phyloP scores from a whole-genome alignment of 1,140 invertebrate species.

The Contarinia nasturtii region DNA sequence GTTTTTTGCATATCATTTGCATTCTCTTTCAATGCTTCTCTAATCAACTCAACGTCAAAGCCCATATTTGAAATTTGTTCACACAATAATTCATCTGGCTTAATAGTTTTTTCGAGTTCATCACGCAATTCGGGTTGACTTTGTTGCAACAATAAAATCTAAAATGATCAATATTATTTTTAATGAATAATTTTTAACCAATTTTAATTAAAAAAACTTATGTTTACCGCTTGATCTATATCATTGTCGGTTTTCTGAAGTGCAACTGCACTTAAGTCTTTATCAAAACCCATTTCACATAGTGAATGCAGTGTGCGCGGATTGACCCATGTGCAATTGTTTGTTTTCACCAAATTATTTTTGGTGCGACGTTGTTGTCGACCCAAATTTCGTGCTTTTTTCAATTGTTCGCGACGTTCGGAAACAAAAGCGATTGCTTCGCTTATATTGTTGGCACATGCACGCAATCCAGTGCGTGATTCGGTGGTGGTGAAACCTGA shows the following conservation, averaged over 20 bases:
- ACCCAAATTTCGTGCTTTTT: slow-evolving; percentile 28
- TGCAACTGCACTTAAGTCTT: slow-evolving; percentile 31
- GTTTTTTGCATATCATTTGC: slow-evolving; percentile 33
- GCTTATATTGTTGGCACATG: slow-evolving; percentile 34
- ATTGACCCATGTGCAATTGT: slow-evolving; percentile 15
- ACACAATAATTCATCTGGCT: slow-evolving; percentile 13
- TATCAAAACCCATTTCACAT: slow-evolving; percentile 43
- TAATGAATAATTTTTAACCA: slow-evolving; percentile 6
- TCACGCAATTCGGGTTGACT: background rate
- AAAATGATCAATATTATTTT: background rate
- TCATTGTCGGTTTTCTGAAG: slow-evolving; percentile 45
- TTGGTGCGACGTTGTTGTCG: slow-evolving; percentile 28
- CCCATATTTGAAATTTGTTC: slow-evolving; percentile 34
- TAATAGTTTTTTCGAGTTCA: slow-evolving; percentile 7
- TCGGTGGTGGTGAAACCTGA: slow-evolving; percentile 40
- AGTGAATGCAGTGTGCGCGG: slow-evolving; percentile 29
- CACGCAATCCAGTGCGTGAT: slow-evolving; percentile 41
- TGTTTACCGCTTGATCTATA: slow-evolving; percentile 33
- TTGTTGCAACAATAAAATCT: slow-evolving; percentile 17
- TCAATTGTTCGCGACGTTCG: slow-evolving; percentile 29
- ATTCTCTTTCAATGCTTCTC: slow-evolving; percentile 30
- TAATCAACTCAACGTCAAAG: slow-evolving; percentile 32
- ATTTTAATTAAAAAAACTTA: slow-evolving; percentile 1
- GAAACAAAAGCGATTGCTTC: slow-evolving; percentile 42
- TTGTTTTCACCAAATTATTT: slow-evolving; percentile 13